These are phyloP conservation scores for Liparis tanakae DNA, from an alignment of 2,797 vertebrate species.

Conservation along the genomic window DNA sequence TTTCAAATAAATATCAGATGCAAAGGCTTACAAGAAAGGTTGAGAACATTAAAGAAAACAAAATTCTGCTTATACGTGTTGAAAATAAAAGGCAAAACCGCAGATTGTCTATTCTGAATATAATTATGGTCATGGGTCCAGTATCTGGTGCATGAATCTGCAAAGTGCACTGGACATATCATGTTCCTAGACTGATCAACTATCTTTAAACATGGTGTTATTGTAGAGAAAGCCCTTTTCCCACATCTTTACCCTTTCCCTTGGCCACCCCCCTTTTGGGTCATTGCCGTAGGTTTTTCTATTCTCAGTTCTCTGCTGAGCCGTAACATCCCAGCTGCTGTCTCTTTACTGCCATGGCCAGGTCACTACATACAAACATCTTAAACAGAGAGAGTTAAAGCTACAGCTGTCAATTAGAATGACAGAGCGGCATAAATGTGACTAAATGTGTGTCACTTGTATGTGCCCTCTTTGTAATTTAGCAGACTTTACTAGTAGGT, in stretches of 20 bases:
- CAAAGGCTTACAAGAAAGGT: constrained; percentile 27
- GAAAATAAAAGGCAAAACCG: constrained; percentile 34
- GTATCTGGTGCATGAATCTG: constrained; percentile 16
- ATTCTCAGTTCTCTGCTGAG: constrained; percentile 67
- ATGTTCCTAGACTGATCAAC: constrained; percentile 46
- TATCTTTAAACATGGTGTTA: constrained; percentile 34
- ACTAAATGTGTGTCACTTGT: constrained; percentile 55
- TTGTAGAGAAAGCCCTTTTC: constrained; percentile 43
- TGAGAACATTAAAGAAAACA: constrained; percentile 34
- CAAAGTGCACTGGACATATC: constrained; percentile 22
- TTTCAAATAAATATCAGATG: constrained; percentile 48
- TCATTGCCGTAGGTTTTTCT: constrained; percentile 54
- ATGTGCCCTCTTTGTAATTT: constrained; percentile 44
- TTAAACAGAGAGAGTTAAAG: constrained; percentile 59
- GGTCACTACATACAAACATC: constrained; percentile 73
- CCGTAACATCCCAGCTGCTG: constrained; percentile 73
- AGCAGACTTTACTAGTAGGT: constrained; percentile 30
- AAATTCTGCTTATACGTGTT: not conserved
- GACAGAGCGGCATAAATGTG: constrained; percentile 39
- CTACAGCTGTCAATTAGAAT: constrained; percentile 77
- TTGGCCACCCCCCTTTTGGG: constrained; percentile 30
- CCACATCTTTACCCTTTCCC: constrained; percentile 26
- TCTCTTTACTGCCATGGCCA: constrained; percentile 68
- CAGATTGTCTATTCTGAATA: constrained; percentile 30
- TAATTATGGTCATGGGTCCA: constrained; percentile 20